These are phyloP conservation scores for Anthonomus grandis DNA, from an alignment of 1,140 invertebrate genomes.

Conservation along the genomic window DNA sequence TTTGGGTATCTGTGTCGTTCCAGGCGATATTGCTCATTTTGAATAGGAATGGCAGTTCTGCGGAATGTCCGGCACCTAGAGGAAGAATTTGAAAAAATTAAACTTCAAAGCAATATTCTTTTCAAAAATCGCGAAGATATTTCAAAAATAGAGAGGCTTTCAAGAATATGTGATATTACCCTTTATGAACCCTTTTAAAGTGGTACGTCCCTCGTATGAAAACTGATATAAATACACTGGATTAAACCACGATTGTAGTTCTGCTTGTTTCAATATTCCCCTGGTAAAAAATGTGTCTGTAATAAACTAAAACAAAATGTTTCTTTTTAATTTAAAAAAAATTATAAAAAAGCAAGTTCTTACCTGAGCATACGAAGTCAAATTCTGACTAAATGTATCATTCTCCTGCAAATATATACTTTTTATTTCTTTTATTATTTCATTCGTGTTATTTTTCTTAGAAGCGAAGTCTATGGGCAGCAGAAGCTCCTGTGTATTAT, in stretches of 20 bases:
- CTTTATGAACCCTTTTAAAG: too few relatives aligned
- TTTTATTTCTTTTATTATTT: too few relatives aligned
- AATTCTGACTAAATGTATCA: too few relatives aligned
- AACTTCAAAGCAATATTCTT: not conserved
- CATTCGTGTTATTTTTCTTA: too few relatives aligned
- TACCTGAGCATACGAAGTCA: too few relatives aligned
- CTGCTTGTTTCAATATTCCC: not conserved
- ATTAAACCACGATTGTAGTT: not conserved
- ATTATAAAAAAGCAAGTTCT: too few relatives aligned
- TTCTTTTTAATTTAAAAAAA: too few relatives aligned
- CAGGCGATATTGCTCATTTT: not conserved
- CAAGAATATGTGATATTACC: not conserved
- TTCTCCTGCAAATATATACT: too few relatives aligned
- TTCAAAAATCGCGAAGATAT: not conserved
- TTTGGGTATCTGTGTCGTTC: not conserved
- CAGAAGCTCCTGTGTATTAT: too few relatives aligned
- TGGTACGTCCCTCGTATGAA: constrained; percentile 1
- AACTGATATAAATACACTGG: constrained; percentile 9
- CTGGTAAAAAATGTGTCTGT: constrained; percentile 1
- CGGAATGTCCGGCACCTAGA: not conserved
- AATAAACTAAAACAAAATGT: constrained; percentile 1
- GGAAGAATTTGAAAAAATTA: not conserved
- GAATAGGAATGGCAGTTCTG: not conserved
- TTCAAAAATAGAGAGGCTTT: not conserved
- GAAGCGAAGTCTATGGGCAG: too few relatives aligned